phyloP scores from a whole-genome alignment of 2,113 vertebrate genomes.

The Hydrochoerus hydrochaeris region DNA sequence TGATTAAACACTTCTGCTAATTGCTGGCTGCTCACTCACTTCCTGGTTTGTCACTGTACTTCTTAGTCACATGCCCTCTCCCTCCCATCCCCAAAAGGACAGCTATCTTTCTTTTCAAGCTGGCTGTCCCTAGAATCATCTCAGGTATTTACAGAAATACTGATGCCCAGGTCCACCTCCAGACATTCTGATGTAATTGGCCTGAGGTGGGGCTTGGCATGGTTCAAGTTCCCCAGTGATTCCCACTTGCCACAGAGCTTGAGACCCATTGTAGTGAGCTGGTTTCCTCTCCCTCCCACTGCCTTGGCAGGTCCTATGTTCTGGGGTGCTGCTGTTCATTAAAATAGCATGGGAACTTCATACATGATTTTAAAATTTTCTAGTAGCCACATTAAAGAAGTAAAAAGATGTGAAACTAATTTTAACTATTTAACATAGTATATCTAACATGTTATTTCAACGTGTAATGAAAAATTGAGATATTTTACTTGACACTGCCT shows the following conservation, averaged over 20 bases:
- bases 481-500: background rate
- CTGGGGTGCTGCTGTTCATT: background rate
- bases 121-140: background rate
- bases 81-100: background rate
- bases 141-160: background rate
- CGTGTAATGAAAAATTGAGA: slow-evolving; percentile 4
- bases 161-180: background rate
- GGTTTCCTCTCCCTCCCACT: background rate
- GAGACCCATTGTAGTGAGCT: background rate
- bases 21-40: background rate
- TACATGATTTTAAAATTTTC: background rate
- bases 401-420: background rate
- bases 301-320: background rate
- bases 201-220: background rate
- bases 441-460: slow-evolving; percentile 13
- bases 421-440: background rate
- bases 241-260: background rate
- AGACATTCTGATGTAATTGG: background rate
- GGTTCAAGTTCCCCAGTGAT: background rate
- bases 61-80: background rate
- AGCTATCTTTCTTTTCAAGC: background rate
- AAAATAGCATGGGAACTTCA: background rate
- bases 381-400: background rate
- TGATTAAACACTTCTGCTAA: background rate
- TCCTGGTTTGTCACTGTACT: background rate